These are phyloP conservation scores for Catharus ustulatus DNA, from an alignment of 2,797 vertebrate genomes.

Conservation along the genomic window DNA sequence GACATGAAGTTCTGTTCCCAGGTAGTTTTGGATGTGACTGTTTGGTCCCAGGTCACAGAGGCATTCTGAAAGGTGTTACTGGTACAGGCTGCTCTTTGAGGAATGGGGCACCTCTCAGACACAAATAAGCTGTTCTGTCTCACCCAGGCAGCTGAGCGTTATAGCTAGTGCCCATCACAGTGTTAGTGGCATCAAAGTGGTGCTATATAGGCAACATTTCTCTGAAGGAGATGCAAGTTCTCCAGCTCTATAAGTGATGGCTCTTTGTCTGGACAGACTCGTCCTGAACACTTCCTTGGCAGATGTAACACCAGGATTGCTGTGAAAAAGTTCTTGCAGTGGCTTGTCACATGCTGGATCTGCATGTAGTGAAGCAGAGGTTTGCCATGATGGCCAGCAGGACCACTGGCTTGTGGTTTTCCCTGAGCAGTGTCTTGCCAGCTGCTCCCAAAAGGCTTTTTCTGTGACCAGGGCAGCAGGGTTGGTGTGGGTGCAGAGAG, in stretches of 20 bases:
- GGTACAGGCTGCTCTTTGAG: background rate
- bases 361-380: background rate
- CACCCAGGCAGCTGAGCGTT: background rate
- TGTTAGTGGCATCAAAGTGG: background rate
- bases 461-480: background rate
- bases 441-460: background rate
- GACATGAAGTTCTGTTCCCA: background rate
- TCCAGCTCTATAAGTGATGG: background rate
- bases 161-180: accelerated
- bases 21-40: background rate
- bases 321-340: background rate
- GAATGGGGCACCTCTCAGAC: background rate
- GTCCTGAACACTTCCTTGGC: background rate
- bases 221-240: background rate
- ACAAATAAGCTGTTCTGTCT: background rate
- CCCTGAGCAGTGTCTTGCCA: background rate
- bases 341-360: background rate
- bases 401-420: background rate
- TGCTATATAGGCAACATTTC: background rate
- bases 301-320: background rate
- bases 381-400: background rate
- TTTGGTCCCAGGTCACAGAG: background rate
- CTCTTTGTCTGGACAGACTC: background rate
- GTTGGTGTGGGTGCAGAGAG: background rate
- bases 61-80: background rate